Evolutionary conservation across 2,113 vertebrate genomes (phyloP).

Genomic region (Marmota flaviventris): DNA sequence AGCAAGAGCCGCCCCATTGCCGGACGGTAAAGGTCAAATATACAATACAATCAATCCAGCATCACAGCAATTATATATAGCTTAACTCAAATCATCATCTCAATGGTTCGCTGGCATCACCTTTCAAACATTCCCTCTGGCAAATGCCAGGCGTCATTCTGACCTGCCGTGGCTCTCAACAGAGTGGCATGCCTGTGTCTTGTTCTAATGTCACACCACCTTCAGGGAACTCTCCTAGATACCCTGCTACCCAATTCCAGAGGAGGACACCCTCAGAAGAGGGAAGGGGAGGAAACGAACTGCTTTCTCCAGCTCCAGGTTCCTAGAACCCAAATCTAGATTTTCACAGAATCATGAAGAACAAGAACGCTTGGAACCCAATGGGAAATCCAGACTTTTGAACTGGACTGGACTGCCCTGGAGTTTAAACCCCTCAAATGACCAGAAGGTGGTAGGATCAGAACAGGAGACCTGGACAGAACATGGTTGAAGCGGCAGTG

Average conservation of each 20-base stretch:
- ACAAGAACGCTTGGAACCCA: not conserved
- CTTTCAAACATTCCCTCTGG: too few species aligned
- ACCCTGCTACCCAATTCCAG: rapidly evolving
- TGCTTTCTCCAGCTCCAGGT: too few species aligned
- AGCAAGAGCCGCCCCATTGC: too few species aligned
- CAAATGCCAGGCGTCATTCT: too few species aligned
- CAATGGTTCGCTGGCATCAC: too few species aligned
- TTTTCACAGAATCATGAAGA: too few species aligned
- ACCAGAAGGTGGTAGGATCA: not conserved
- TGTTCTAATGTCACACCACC: not conserved
- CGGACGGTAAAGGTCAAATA: too few species aligned
- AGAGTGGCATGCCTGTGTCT: not conserved
- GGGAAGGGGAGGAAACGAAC: rapidly evolving
- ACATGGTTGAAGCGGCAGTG: not conserved
- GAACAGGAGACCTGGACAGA: not conserved
- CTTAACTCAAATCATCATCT: too few species aligned
- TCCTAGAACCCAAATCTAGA: not conserved
- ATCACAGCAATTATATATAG: too few species aligned
- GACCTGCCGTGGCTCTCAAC: too few species aligned
- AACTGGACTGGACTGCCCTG: not conserved
- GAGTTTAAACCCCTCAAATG: not conserved
- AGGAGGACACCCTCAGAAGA: not conserved
- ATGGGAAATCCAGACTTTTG: not conserved
- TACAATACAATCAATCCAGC: too few species aligned
- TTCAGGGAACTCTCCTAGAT: not conserved